Conservation (phyloP, 2,888 invertebrate species). For the Didymodactylos carnosus region DNA sequence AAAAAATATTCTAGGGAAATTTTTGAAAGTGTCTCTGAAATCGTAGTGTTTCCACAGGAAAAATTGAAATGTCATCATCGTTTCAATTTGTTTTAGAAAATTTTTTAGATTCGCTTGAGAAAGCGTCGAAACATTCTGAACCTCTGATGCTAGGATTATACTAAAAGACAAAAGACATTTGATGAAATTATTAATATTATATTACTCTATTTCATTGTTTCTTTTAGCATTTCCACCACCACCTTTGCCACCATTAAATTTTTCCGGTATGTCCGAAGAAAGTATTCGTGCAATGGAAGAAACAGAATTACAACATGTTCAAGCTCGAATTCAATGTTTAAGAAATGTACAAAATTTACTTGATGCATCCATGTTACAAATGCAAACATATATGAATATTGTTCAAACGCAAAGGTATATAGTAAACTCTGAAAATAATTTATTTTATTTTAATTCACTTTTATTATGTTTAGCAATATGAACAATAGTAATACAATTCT, state of each 20-base stretch:
- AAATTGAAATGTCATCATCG: no score
- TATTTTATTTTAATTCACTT: no score
- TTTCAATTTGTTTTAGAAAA: no score
- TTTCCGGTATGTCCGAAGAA: constrained; percentile 55
- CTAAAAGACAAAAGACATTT: neutral
- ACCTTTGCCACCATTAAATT: constrained; percentile 33
- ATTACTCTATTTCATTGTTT: neutral
- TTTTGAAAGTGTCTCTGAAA: no score
- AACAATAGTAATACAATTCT: neutral
- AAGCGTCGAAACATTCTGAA: no score
- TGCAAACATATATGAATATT: constrained; percentile 57
- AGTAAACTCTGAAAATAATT: no score
- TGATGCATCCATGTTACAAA: constrained; percentile 75
- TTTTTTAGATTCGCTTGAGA: no score
- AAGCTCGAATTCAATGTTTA: constrained; percentile 65
- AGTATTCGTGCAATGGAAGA: constrained; percentile 75
- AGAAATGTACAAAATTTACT: constrained; percentile 67
- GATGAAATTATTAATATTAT: neutral
- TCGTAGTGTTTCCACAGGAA: no score
- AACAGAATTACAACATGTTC: constrained; percentile 60
- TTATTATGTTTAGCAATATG: neutral
- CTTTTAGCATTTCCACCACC: constrained; percentile 21
- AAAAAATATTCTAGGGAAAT: no score
- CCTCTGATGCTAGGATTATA: no score
- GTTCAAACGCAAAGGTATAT: neutral